A percentile compares a stretch with the other conserved stretches of the same genome.
phyloP scores from a whole-genome alignment of 2,113 vertebrate species.

The Hylia prasina region DNA sequence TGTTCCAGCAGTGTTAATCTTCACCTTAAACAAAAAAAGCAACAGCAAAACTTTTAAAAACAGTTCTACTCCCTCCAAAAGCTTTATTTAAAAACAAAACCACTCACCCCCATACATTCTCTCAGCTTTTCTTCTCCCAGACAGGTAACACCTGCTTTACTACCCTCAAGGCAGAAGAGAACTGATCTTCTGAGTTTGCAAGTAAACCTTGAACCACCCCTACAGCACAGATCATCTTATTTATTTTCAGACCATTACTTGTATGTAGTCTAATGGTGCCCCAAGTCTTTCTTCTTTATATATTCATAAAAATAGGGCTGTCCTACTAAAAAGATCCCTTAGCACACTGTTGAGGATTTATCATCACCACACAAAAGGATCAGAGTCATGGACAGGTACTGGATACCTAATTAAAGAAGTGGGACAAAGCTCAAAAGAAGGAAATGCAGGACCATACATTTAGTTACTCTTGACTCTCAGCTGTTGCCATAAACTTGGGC shows the following conservation, averaged over 20 bases:
- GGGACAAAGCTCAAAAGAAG: not conserved
- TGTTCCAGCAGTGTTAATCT: not conserved
- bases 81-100: not conserved
- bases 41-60: rapidly evolving
- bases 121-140: not conserved
- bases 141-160: not conserved
- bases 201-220: not conserved
- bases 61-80: not conserved
- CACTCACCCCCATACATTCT: not conserved
- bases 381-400: not conserved
- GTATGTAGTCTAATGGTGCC: not conserved
- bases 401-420: not conserved
- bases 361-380: not conserved
- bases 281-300: not conserved
- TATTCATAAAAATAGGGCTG: not conserved
- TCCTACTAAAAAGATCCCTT: not conserved
- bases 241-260: not conserved
- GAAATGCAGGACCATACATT: not conserved
- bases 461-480: not conserved
- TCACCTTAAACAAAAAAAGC: not conserved
- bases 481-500: not conserved
- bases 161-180: not conserved
- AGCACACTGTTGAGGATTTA: not conserved
- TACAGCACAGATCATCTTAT: not conserved
- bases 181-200: not conserved